Evolutionary conservation across 2,113 vertebrate species (phyloP), one percentile per base, ranked within the genome.

Genomic region (Oryzias woworae): DNA sequence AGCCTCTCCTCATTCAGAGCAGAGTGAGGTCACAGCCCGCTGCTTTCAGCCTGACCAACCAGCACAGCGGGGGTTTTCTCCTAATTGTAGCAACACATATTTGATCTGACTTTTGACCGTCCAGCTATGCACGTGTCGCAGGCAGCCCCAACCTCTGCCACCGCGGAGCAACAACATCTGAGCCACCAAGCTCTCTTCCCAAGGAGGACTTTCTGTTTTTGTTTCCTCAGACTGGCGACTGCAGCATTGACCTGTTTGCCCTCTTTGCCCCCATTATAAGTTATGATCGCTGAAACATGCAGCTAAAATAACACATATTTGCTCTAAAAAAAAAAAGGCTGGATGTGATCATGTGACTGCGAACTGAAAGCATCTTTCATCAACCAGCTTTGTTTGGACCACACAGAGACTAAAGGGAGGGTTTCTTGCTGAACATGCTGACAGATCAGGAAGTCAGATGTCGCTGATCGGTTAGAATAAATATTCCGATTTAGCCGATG

Each of bases 401-500:
- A 6, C 67, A 66, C 66, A 73, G 16, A 47, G 16, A n/a, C 58
- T 63, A 69, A 79, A 57, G 76, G 63, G 83, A 66, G 47, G 5
- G 80, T 80, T 86, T 58, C 81, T 77, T 75, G 78, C 82, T 81
- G 65, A 87, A 88, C 76, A 80, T 22, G 73, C 74, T 46, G 62
- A 58, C 73, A 36, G 83, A 60, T 82, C 73, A 72, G 36, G 2
- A 36, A 78, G 78, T 77, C 76, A 75, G 69, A 69, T 54, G 12
- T n/a, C 44, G 52, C 59, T 51, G 69, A 58, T 70, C 56, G 65
- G 67, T 69, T 63, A 2, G 3, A 49, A 57, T 64, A 73, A 81
- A 62, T 54, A 65, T 50, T 69, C 45, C 7, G 69, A 60, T 44
- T 15, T 44, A 55, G 36, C 28, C 17, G 14, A 31, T 49, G 26